These are phyloP conservation scores for Ips typographus DNA, from an alignment of 1,140 invertebrate species.

Conservation along the genomic window DNA sequence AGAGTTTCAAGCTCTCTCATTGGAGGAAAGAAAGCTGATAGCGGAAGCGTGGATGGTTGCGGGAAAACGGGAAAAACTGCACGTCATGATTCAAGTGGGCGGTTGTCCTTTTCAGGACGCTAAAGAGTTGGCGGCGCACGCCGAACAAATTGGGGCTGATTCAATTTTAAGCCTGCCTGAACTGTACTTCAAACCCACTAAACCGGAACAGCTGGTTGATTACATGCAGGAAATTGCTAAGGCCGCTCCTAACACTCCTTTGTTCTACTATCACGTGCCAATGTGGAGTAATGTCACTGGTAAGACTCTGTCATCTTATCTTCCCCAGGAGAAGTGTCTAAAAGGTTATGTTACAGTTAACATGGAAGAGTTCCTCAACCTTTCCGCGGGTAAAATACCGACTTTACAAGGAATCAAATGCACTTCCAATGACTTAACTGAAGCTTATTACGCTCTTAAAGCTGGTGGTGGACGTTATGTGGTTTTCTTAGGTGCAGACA, in stretches of 20 bases:
- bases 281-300: slow-evolving; percentile 67
- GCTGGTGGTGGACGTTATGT: slow-evolving; percentile 56
- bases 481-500: slow-evolving; percentile 66
- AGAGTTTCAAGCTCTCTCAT: slow-evolving; percentile 71
- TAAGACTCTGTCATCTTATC: slow-evolving; percentile 52
- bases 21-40: slow-evolving; percentile 69
- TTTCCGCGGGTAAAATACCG: slow-evolving; percentile 62
- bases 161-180: slow-evolving; percentile 78
- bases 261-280: slow-evolving; percentile 83
- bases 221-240: slow-evolving; percentile 69
- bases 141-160: slow-evolving; percentile 65
- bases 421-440: slow-evolving; percentile 65
- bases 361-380: slow-evolving; percentile 68
- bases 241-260: slow-evolving; percentile 73
- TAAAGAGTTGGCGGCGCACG: slow-evolving; percentile 71
- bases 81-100: slow-evolving; percentile 78
- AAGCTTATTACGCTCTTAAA: slow-evolving; percentile 61
- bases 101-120: slow-evolving; percentile 71
- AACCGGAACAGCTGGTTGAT: slow-evolving; percentile 63
- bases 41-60: slow-evolving; percentile 68
- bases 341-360: slow-evolving; percentile 59
- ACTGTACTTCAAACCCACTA: slow-evolving; percentile 72
- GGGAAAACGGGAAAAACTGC: slow-evolving; percentile 58
- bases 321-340: too few species aligned
- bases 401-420: slow-evolving; percentile 77